phyloP scores from a whole-genome alignment of 2,113 vertebrate genomes.

The Stercorarius parasiticus region DNA sequence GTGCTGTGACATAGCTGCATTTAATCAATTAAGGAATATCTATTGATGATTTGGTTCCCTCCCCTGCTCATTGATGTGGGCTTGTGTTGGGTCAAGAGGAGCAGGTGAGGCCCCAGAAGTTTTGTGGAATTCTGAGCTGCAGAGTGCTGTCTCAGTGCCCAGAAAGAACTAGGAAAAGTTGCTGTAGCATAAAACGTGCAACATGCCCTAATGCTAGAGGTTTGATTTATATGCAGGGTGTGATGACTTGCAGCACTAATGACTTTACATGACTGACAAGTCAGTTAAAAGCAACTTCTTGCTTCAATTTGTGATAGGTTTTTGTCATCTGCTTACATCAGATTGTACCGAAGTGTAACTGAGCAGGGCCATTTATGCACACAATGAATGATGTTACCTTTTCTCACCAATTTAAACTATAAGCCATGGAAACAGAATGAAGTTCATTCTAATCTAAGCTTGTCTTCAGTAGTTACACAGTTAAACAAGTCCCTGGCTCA shows the following conservation, averaged over 20 bases:
- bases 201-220: not conserved
- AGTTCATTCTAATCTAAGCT: not conserved
- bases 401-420: not conserved
- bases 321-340: not conserved
- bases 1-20: not conserved
- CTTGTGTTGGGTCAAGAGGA: not conserved
- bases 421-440: not conserved
- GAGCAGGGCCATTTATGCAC: not conserved
- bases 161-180: not conserved
- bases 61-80: not conserved
- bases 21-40: not conserved
- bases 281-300: not conserved
- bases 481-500: not conserved
- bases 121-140: not conserved
- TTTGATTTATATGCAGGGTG: rapidly evolving
- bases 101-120: not conserved
- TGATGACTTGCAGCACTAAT: not conserved
- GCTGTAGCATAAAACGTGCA: not conserved
- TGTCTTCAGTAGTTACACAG: not conserved
- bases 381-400: not conserved
- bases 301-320: not conserved
- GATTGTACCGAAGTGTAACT: not conserved
- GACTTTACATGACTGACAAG: not conserved
- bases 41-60: not conserved
- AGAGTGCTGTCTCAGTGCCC: not conserved